Conservation (phyloP, 2,797 vertebrate species). For the Pteronotus mesoamericanus region DNA sequence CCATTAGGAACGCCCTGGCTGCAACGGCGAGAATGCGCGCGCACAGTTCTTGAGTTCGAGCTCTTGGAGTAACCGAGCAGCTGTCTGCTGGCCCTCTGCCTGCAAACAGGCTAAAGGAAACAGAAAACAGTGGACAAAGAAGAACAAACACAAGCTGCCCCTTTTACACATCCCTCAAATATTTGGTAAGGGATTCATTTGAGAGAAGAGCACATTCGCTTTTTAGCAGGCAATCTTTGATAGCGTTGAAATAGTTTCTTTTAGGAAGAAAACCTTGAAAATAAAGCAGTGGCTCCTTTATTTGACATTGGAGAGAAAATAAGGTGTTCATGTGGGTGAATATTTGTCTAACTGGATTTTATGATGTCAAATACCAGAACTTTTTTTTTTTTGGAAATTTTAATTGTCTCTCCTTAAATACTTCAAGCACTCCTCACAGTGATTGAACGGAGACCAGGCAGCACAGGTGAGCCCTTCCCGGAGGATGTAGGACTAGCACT, state of each 20-base stretch:
- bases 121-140: slow-evolving; percentile 29
- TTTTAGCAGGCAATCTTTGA: slow-evolving; percentile 7
- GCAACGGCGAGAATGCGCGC: neutral
- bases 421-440: neutral
- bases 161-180: neutral
- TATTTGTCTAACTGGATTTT: slow-evolving; percentile 17
- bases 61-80: neutral
- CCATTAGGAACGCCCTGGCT: too few relatives aligned
- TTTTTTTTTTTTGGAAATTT: neutral
- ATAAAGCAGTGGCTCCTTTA: neutral
- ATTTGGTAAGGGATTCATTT: slow-evolving; percentile 41
- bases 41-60: neutral
- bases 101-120: neutral
- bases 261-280: slow-evolving; percentile 6
- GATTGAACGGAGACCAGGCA: neutral
- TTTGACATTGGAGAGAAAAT: neutral
- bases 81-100: neutral
- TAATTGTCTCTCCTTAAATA: neutral
- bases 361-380: neutral
- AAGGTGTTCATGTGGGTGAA: neutral
- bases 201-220: neutral
- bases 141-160: slow-evolving; percentile 34
- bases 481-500: neutral
- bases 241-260: slow-evolving; percentile 25
- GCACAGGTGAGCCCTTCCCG: neutral